phyloP scores from a whole-genome alignment of 2,888 invertebrate species.

The Orchesella flavescens region DNA sequence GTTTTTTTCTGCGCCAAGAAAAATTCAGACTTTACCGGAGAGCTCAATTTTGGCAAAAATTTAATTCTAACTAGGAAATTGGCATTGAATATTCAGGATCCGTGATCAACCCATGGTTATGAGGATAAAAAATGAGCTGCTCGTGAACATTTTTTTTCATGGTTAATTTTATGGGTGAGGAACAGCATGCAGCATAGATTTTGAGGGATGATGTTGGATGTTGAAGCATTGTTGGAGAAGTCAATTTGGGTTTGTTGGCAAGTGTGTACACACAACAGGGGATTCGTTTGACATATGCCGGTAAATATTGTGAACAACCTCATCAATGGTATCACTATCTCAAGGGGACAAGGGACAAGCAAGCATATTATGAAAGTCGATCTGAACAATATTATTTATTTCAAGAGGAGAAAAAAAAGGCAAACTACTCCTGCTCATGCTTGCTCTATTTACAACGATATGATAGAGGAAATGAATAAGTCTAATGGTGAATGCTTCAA shows the following conservation, averaged over 20 bases:
- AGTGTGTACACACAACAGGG: slow-evolving; percentile 57
- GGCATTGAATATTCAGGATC: too few species aligned
- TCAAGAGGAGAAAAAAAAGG: background rate
- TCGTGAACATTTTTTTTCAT: background rate
- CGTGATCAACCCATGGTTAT: too few species aligned
- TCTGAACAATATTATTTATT: slow-evolving; percentile 12
- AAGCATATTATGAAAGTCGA: slow-evolving; percentile 5
- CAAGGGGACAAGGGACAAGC: slow-evolving; percentile 40
- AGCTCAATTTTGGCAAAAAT: too few species aligned
- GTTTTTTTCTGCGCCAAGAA: too few species aligned
- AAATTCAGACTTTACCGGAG: too few species aligned
- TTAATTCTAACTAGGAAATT: too few species aligned
- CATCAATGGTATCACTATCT: slow-evolving; percentile 58
- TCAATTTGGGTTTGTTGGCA: slow-evolving; percentile 55
- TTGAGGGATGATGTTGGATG: slow-evolving; percentile 56
- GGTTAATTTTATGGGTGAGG: slow-evolving; percentile 39
- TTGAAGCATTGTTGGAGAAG: slow-evolving; percentile 27
- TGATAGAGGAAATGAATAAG: background rate
- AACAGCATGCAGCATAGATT: slow-evolving; percentile 42
- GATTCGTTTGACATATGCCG: slow-evolving; percentile 58
- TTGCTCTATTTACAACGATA: background rate
- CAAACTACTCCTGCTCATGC: background rate
- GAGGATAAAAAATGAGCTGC: background rate
- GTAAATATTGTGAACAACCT: slow-evolving; percentile 63
- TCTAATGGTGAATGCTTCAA: background rate